Percentiles rank a stretch among this genome's conserved stretches.
phyloP scores from a whole-genome alignment of 1,140 invertebrate genomes.

The Hyles euphorbiae region DNA sequence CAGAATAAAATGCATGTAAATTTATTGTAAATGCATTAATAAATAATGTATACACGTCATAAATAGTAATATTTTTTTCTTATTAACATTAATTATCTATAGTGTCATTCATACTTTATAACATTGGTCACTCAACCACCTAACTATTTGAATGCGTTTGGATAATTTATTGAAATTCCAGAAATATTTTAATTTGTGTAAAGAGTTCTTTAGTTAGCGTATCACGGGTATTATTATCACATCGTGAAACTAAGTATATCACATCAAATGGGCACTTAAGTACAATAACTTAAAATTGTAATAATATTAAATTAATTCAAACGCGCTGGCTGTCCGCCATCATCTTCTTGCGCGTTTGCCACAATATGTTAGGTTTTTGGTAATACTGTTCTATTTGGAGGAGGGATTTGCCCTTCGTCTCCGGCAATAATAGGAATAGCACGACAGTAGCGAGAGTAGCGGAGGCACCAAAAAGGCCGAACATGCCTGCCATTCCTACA shows the following conservation, averaged over 20 bases:
- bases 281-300: constrained; percentile 17
- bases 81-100: too few relatives aligned
- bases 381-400: constrained; percentile 89
- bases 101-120: too few relatives aligned
- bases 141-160: too few relatives aligned
- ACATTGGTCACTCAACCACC: too few relatives aligned
- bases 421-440: constrained; percentile 84
- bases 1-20: constrained; percentile 4
- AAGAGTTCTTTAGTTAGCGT: too few relatives aligned
- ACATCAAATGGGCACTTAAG: constrained; percentile 13
- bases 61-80: too few relatives aligned
- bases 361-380: constrained; percentile 79
- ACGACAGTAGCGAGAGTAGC: constrained; percentile 81
- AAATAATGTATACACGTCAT: too few relatives aligned
- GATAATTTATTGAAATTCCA: too few relatives aligned
- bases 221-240: constrained; percentile 4
- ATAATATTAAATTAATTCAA: constrained; percentile 21
- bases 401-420: constrained; percentile 87
- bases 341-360: constrained; percentile 73
- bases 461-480: constrained; percentile 81
- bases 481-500: constrained; percentile 79
- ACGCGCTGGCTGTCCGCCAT: constrained; percentile 34
- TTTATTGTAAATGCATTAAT: constrained; percentile 3
- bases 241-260: constrained; percentile 5
- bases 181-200: too few relatives aligned